Percentiles rank a stretch among this genome's conserved stretches.
phyloP scores from a whole-genome alignment of 2,888 invertebrate species.

The Tuberolachnus salignus region DNA sequence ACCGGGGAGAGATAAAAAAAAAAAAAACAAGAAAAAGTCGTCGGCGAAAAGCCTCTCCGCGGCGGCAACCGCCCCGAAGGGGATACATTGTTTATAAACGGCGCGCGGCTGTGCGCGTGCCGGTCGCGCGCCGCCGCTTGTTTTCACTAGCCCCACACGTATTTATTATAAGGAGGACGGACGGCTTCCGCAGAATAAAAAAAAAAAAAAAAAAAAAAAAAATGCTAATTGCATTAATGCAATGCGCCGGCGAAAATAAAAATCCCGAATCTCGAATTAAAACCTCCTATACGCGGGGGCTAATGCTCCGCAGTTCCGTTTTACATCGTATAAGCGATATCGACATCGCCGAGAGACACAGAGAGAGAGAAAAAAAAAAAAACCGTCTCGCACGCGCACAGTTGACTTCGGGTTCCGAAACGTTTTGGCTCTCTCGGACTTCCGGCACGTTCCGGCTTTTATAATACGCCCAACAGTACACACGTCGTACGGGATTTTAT shows the following conservation, averaged over 20 bases:
- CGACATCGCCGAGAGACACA: neutral
- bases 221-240: constrained; percentile 50
- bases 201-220: constrained; percentile 11
- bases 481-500: neutral
- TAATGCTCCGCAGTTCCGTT: constrained; percentile 52
- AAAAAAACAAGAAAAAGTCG: too few relatives aligned
- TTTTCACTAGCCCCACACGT: constrained; percentile 3
- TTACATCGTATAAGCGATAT: constrained; percentile 13
- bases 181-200: neutral
- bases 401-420: neutral
- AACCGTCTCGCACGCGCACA: neutral
- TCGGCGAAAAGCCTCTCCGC: neutral
- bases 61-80: neutral
- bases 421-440: constrained; percentile 37
- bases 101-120: constrained; percentile 30
- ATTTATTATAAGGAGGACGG: neutral
- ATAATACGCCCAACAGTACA: neutral
- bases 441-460: constrained; percentile 31
- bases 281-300: constrained; percentile 30
- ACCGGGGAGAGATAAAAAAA: neutral
- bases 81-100: constrained; percentile 36
- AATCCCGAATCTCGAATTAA: constrained; percentile 19
- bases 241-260: neutral
- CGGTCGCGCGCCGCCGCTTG: constrained; percentile 41
- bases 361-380: too few relatives aligned